Evolutionary conservation across 2,888 invertebrate genomes (phyloP).

Genomic region (Drosophila pegasa): DNA sequence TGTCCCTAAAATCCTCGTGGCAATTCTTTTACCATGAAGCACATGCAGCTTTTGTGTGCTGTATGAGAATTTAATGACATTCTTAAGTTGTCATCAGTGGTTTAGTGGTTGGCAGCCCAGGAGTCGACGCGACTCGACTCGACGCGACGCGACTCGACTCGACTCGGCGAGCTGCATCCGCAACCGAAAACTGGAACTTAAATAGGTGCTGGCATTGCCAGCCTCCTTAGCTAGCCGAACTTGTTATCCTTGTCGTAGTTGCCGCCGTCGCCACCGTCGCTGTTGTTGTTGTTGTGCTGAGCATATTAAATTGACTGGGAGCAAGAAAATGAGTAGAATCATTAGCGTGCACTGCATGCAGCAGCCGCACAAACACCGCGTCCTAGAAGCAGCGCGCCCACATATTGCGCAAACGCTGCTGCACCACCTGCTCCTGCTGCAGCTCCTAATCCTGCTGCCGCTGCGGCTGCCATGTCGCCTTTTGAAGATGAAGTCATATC

Average conservation of each 20-base stretch:
- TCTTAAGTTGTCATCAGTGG: constrained; percentile 83
- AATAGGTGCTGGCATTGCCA: constrained; percentile 40
- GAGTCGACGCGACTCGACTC: constrained; percentile 36
- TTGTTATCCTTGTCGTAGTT: constrained; percentile 49
- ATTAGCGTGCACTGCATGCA: constrained; percentile 66
- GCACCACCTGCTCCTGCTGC: constrained; percentile 18
- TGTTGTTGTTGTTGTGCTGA: constrained; percentile 35
- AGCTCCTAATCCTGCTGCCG: constrained; percentile 28
- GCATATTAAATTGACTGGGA: constrained; percentile 80
- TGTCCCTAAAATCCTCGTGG: constrained; percentile 81
- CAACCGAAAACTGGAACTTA: constrained; percentile 29
- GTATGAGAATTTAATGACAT: constrained; percentile 82
- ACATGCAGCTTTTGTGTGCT: constrained; percentile 77
- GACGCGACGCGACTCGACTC: constrained; percentile 8
- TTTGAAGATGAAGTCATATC: constrained; percentile 79
- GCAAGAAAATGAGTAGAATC: constrained; percentile 77
- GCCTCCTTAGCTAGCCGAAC: constrained; percentile 42
- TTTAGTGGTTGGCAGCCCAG: constrained; percentile 67
- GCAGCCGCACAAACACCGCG: constrained; percentile 19
- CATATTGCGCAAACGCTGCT: constrained; percentile 72
- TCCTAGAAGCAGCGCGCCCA: constrained; percentile 45
- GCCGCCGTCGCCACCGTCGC: constrained; percentile 21
- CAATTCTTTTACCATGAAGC: constrained; percentile 77
- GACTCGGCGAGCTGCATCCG: constrained; percentile 18
- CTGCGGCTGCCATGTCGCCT: constrained; percentile 60